A percentile compares a stretch with the other conserved stretches of the same genome.
Evolutionary conservation across 2,888 invertebrate species (phyloP).

Genomic region (Nemoura dubitans): DNA sequence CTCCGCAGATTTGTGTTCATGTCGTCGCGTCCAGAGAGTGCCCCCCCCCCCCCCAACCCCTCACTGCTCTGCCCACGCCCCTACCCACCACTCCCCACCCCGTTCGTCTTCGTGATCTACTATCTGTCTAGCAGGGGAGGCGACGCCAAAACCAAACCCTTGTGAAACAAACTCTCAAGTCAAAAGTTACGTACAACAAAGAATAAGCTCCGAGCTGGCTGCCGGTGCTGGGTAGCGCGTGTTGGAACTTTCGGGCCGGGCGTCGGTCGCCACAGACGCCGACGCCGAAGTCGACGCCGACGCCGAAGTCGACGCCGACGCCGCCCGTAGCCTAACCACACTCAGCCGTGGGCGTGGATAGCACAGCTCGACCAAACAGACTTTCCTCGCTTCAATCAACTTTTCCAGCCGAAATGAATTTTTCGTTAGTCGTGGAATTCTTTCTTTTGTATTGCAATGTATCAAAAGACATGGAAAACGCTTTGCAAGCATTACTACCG

Average conservation of each 20-base stretch:
- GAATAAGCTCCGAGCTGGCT: neutral
- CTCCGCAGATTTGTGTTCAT: neutral
- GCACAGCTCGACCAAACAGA: neutral
- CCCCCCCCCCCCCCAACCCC: neutral
- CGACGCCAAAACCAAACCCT: neutral
- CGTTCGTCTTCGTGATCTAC: neutral
- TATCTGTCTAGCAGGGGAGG: neutral
- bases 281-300: no score
- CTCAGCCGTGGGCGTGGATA: neutral
- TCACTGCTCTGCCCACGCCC: no score
- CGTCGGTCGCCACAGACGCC: neutral
- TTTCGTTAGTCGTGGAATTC: neutral
- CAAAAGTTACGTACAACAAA: conserved; percentile 30
- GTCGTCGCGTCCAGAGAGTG: neutral
- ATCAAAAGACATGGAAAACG: neutral
- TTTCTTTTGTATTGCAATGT: neutral
- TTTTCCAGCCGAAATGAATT: neutral
- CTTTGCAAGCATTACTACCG: neutral
- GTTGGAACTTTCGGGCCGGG: neutral
- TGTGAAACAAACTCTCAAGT: conserved; percentile 21
- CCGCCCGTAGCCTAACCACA: neutral
- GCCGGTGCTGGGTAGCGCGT: neutral
- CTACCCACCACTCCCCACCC: neutral
- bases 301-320: no score
- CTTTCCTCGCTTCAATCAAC: neutral